Percentiles rank a stretch among this genome's conserved stretches.
Conservation (phyloP, 2,797 vertebrate species). For the Coccyzus lansbergi region DNA sequence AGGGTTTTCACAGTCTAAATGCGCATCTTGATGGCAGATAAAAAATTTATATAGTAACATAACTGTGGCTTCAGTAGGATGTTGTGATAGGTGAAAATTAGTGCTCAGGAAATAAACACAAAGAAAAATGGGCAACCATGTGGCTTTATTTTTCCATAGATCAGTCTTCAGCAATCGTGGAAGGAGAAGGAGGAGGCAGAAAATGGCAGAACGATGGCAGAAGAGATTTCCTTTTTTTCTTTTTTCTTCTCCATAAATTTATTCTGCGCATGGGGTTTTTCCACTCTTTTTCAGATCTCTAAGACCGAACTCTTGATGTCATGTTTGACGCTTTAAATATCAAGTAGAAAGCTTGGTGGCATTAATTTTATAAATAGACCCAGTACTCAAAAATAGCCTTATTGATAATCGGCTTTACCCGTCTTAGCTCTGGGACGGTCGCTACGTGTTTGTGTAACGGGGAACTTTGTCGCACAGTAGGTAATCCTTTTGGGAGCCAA, state of each 20-base stretch:
- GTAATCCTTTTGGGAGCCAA: background rate
- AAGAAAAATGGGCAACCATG: background rate
- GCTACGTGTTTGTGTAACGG: background rate
- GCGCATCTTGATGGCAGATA: background rate
- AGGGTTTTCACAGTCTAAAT: background rate
- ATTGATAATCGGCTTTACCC: conserved; percentile 59
- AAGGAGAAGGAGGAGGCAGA: background rate
- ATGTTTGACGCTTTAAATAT: conserved; percentile 1
- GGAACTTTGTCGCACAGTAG: background rate
- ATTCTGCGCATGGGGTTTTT: background rate
- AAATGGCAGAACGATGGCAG: background rate
- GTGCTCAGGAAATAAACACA: background rate
- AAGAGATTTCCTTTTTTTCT: too few relatives aligned
- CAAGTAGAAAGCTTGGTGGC: conserved; percentile 22
- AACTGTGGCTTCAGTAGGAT: background rate
- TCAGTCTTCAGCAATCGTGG: background rate
- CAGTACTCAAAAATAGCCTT: conserved; percentile 42
- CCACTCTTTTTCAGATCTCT: background rate
- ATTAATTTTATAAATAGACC: conserved; percentile 64
- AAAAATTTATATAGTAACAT: background rate
- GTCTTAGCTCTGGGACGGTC: conserved; percentile 24
- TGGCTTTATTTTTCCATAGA: background rate
- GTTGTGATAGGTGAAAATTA: background rate
- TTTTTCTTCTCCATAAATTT: background rate
- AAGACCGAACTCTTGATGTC: background rate